Conservation (phyloP, 2,797 vertebrate genomes). For the Ispidina lecontei region DNA sequence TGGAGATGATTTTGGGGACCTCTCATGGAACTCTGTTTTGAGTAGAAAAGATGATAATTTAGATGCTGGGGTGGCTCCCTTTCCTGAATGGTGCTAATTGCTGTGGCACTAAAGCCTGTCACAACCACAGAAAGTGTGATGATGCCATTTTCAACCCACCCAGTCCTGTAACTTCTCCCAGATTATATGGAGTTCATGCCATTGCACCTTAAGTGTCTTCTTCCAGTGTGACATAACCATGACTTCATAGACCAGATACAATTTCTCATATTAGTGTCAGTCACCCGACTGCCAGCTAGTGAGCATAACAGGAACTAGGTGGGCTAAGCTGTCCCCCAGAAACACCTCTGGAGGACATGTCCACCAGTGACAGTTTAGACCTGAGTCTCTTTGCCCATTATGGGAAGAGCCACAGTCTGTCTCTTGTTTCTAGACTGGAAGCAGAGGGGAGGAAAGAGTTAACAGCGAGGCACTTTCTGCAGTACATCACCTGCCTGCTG, state of each 20-base stretch:
- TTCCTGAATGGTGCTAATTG: background rate
- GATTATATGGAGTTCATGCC: accelerated
- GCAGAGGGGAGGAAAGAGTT: background rate
- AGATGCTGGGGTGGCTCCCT: background rate
- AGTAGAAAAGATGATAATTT: background rate
- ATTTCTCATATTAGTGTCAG: background rate
- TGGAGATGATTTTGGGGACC: background rate
- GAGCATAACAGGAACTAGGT: background rate
- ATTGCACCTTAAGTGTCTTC: background rate
- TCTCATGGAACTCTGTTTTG: background rate
- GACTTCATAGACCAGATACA: background rate
- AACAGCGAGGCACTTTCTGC: background rate
- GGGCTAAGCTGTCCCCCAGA: background rate
- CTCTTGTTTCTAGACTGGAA: background rate
- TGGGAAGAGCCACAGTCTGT: background rate
- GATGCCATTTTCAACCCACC: background rate
- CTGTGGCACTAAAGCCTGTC: background rate
- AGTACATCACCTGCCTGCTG: background rate
- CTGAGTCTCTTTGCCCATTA: background rate
- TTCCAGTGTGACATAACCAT: background rate
- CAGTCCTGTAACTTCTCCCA: background rate
- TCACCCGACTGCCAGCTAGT: background rate
- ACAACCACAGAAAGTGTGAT: background rate
- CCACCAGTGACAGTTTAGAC: background rate
- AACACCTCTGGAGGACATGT: background rate